Base-by-base conservation (phyloP, 2,113 vertebrate species). In the Menura novaehollandiae region DNA sequence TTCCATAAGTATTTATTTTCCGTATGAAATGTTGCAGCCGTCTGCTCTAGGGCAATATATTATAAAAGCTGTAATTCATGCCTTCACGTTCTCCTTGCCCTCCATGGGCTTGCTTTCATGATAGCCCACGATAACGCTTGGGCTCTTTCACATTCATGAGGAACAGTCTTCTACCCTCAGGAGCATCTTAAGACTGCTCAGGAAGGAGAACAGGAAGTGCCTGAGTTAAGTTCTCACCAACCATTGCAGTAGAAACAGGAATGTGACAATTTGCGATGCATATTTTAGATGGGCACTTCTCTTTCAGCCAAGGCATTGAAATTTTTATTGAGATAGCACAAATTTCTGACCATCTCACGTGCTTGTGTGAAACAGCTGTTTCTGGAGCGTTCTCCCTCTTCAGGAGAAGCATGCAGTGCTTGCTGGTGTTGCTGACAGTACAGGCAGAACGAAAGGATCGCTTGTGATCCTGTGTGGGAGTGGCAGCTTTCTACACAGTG, bases 61-160 rank as follows among this genome's bases (percentile, higher is more conserved):
- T 47, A 2, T 18, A 49, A 78, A n/a, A 51, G 6, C 35, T 33
- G 30, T 53, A 47, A 52, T n/a, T 39, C 7, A 6, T 0, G 0
- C 22, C 21, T 46, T 43, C 5, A 0, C 11, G 6, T 13, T 28
- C 39, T 51, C 24, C 69, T 68, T 35, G 24, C 4, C n/a, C 33
- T 81, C 47, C 14, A 1, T 33, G 52, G 39, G 7, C 49, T 39
- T 47, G 26, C 5, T 15, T 72, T 73, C 0, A 0, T 46, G 52
- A 20, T 6, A 32, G 27, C 10, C 20, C 24, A 20, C 0, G 0
- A 9, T 30, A 33, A 33, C 1, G 0, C 49, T 62, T 27, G 35
- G 17, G 20, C 5, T 6, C 9, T 69, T 83, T 28, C 1, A 0
- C 33, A 35, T 51, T 43, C 15, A 2, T 5, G 67, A 21, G 27